Percentiles rank a stretch among this genome's conserved stretches.
phyloP scores from a whole-genome alignment of 1,140 invertebrate genomes.

The Aleiodes sp. region DNA sequence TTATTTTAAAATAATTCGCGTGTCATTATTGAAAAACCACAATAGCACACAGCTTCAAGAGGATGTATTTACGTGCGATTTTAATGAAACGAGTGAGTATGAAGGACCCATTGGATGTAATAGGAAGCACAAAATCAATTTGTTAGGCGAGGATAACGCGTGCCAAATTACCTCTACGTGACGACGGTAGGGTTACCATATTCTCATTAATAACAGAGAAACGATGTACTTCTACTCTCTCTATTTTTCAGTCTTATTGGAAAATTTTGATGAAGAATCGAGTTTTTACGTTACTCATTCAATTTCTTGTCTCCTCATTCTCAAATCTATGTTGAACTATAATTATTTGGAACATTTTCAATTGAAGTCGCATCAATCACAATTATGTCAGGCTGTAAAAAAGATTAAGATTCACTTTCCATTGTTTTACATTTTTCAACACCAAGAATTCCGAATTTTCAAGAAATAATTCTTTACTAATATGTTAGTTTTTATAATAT shows the following conservation, averaged over 20 bases:
- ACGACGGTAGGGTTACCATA: slow-evolving; percentile 64
- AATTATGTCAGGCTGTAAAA: too few relatives aligned
- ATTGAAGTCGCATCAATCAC: too few relatives aligned
- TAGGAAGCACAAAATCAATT: slow-evolving; percentile 63
- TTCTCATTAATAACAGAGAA: slow-evolving; percentile 64
- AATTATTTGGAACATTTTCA: too few relatives aligned
- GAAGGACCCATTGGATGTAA: slow-evolving; percentile 21
- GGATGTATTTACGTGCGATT: not conserved
- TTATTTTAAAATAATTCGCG: not conserved
- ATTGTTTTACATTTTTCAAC: too few relatives aligned
- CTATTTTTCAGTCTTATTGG: not conserved
- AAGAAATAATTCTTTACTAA: too few relatives aligned
- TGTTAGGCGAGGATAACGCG: slow-evolving; percentile 62
- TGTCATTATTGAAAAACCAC: too few relatives aligned
- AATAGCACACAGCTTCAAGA: too few relatives aligned
- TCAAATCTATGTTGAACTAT: too few relatives aligned
- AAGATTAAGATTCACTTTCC: too few relatives aligned
- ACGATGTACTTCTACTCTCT: not conserved
- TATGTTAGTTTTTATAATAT: too few relatives aligned
- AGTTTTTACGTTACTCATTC: too few relatives aligned
- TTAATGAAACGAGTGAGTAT: not conserved
- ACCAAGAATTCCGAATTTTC: too few relatives aligned
- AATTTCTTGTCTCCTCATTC: slow-evolving; percentile 10
- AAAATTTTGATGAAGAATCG: not conserved
- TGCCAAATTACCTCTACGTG: slow-evolving; percentile 68